Evolutionary conservation across 2,113 vertebrate species (phyloP).

Genomic region (Hemiscyllium ocellatum): DNA sequence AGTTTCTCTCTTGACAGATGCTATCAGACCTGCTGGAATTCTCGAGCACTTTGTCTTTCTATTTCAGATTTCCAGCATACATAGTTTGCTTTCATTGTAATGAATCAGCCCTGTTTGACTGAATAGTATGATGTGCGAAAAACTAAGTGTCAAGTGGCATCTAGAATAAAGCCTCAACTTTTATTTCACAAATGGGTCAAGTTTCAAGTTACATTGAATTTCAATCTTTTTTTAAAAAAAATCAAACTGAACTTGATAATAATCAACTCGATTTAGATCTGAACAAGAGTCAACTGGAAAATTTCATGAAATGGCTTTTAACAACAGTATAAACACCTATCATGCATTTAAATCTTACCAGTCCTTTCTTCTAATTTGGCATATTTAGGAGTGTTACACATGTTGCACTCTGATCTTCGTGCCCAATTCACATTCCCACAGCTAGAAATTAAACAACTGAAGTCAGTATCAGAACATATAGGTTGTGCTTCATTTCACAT

Average conservation of each 20-base stretch:
- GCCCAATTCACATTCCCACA: slow-evolving; percentile 99
- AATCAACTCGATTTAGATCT: background rate
- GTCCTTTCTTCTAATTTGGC: slow-evolving; percentile 96
- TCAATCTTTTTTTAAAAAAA: background rate
- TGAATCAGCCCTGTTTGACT: background rate
- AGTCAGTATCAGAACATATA: background rate
- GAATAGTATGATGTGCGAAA: background rate
- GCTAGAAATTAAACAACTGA: slow-evolving; percentile 49
- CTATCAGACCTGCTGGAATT: too few relatives aligned
- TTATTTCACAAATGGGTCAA: background rate
- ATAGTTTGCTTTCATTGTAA: background rate
- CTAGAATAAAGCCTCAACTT: background rate
- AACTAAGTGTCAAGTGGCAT: background rate
- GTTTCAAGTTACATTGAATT: background rate
- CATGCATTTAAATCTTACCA: slow-evolving; percentile 55
- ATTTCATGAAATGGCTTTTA: background rate
- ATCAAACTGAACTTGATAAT: background rate
- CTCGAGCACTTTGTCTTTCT: too few relatives aligned
- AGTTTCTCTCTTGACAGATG: too few relatives aligned
- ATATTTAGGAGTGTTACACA: slow-evolving; percentile 98
- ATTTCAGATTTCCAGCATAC: too few relatives aligned
- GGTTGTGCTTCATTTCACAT: background rate
- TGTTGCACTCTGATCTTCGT: slow-evolving; percentile 92
- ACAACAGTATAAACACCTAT: background rate
- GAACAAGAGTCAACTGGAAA: background rate